Conservation (phyloP, 2,113 vertebrate genomes). For the Ctenomys sociabilis region DNA sequence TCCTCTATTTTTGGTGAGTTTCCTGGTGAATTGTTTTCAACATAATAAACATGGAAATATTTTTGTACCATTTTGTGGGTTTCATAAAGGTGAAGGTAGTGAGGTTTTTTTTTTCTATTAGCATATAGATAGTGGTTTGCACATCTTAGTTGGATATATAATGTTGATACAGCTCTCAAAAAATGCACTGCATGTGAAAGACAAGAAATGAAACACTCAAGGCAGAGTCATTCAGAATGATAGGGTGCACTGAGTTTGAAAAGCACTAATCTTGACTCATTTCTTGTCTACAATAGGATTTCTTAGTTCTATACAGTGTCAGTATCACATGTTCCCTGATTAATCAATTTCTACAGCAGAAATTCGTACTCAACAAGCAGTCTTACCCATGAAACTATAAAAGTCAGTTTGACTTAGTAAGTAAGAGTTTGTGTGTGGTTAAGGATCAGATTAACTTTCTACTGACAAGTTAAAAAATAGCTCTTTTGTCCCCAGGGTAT, state of each 20-base stretch:
- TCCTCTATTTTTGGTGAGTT: background rate
- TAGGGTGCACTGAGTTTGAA: background rate
- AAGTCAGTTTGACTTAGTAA: conserved; percentile 41
- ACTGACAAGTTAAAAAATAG: conserved; percentile 30
- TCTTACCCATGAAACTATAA: conserved; percentile 3
- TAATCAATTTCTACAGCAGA: background rate
- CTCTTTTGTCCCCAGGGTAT: conserved; percentile 44
- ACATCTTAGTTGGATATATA: background rate
- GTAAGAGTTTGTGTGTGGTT: conserved; percentile 11
- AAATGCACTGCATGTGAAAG: conserved; percentile 26
- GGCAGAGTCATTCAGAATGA: background rate
- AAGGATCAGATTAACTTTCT: conserved; percentile 51
- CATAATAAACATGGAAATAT: background rate
- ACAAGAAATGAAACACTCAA: background rate
- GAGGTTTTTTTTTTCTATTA: background rate
- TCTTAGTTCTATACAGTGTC: background rate
- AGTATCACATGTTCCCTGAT: background rate
- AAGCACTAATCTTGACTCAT: background rate
- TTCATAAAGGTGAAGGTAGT: background rate
- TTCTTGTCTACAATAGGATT: background rate
- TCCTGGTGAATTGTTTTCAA: conserved; percentile 7
- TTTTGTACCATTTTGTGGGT: background rate
- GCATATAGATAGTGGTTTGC: background rate
- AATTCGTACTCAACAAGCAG: background rate
- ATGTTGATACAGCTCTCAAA: background rate